Evolutionary conservation across 2,888 invertebrate genomes (phyloP).

Genomic region (Oscheius sp.): DNA sequence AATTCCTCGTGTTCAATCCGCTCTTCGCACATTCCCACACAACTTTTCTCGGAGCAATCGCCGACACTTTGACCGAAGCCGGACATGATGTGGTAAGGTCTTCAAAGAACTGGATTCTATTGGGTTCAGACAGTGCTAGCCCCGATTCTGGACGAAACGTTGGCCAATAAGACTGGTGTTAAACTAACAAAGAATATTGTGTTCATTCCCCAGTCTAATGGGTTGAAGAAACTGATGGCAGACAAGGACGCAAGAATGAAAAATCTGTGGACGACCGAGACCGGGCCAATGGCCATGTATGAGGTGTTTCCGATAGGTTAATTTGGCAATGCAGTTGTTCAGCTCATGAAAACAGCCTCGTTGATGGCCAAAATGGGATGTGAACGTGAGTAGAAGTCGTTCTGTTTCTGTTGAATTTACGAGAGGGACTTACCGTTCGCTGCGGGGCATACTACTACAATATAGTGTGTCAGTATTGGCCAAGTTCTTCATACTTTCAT

Average conservation of each 20-base stretch:
- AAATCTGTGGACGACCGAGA: conserved; percentile 16
- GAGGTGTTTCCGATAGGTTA: background rate
- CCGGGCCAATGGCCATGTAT: conserved; percentile 7
- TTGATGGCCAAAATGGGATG: background rate
- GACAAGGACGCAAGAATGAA: conserved; percentile 36
- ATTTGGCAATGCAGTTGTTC: background rate
- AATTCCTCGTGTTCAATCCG: conserved; percentile 44
- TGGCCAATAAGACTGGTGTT: conserved; percentile 25
- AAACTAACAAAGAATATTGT: conserved; percentile 22
- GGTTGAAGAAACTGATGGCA: conserved; percentile 19
- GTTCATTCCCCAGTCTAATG: background rate
- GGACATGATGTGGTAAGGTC: conserved; percentile 54
- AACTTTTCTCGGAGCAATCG: conserved; percentile 45
- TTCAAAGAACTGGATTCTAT: background rate
- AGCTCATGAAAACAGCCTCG: background rate
- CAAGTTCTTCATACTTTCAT: no score
- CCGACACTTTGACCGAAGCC: conserved; percentile 48
- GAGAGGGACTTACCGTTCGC: no score
- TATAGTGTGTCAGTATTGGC: no score
- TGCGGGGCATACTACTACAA: no score
- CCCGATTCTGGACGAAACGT: conserved; percentile 39
- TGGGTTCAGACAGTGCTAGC: conserved; percentile 44
- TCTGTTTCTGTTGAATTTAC: background rate
- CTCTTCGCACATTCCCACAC: conserved; percentile 49
- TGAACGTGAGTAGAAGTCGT: background rate